Evolutionary conservation across 2,888 invertebrate genomes (phyloP).

Genomic region (Drosophila cyrtoloma): DNA sequence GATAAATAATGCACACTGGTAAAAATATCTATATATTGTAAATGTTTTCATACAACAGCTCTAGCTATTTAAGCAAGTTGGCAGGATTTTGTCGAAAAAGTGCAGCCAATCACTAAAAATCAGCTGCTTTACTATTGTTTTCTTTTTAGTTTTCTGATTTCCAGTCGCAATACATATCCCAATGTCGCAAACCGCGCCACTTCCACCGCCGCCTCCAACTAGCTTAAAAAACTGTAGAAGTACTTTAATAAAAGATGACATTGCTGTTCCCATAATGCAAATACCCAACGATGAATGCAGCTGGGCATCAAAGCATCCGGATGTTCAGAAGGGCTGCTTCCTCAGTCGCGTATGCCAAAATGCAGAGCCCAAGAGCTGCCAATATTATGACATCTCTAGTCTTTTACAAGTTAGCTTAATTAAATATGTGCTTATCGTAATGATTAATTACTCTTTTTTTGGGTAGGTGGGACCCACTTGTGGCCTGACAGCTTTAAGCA

Average conservation of each 20-base stretch:
- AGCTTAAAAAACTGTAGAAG: not conserved
- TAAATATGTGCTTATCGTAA: not conserved
- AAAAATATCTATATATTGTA: not conserved
- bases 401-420: conserved; percentile 73
- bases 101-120: conserved; percentile 8
- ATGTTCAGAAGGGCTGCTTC: conserved; percentile 87
- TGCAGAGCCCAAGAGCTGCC: conserved; percentile 86
- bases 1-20: not conserved
- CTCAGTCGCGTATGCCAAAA: conserved; percentile 86
- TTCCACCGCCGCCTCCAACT: conserved; percentile 20
- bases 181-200: conserved; percentile 40
- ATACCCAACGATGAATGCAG: conserved; percentile 84
- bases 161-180: not conserved
- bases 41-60: not conserved
- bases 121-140: conserved; percentile 25
- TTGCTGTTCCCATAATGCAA: not conserved
- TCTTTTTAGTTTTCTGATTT: not conserved
- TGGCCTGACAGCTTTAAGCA: conserved; percentile 94
- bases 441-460: not conserved
- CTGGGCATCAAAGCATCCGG: conserved; percentile 87
- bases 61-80: conserved; percentile 10
- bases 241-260: not conserved
- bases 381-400: conserved; percentile 83
- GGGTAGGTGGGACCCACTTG: conserved; percentile 89
- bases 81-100: conserved; percentile 14